phyloP scores from a whole-genome alignment of 2,888 invertebrate genomes.

The Dermolepida albohirtum region DNA sequence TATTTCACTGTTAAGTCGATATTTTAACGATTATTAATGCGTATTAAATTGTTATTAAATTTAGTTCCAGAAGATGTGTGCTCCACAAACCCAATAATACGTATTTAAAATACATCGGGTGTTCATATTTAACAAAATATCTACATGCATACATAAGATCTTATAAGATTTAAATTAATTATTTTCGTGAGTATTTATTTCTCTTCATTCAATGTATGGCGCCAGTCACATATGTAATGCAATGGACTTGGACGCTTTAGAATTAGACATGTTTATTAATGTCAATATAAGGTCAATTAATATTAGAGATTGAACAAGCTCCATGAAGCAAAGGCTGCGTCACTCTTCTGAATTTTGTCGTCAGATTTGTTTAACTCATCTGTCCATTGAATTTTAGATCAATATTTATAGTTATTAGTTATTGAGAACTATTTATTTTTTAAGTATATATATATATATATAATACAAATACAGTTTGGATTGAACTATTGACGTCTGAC shows the following conservation, averaged over 20 bases:
- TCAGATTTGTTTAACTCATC: slow-evolving; percentile 56
- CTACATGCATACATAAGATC: too few relatives aligned
- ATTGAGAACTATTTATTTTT: neutral
- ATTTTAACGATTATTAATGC: too few relatives aligned
- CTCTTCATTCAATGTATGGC: slow-evolving; percentile 39
- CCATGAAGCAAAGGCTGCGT: slow-evolving; percentile 55
- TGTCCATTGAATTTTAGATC: slow-evolving; percentile 35
- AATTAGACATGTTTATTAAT: slow-evolving; percentile 61
- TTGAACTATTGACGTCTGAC: slow-evolving; percentile 28
- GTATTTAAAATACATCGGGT: too few relatives aligned
- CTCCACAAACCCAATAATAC: too few relatives aligned
- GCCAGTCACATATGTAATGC: slow-evolving; percentile 47
- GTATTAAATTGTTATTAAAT: too few relatives aligned
- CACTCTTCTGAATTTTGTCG: slow-evolving; percentile 46
- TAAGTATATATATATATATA: too few relatives aligned
- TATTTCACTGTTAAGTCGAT: too few relatives aligned
- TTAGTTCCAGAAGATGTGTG: too few relatives aligned
- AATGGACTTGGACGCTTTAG: slow-evolving; percentile 49
- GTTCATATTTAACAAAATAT: too few relatives aligned
- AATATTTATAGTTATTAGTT: slow-evolving; percentile 10
- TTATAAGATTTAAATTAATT: too few relatives aligned
- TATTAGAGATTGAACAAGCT: slow-evolving; percentile 60
- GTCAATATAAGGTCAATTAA: slow-evolving; percentile 65
- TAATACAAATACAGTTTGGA: neutral
- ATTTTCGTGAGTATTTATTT: too few relatives aligned